Evolutionary conservation across 2,888 invertebrate species (phyloP).

Genomic region (Mantis religiosa): DNA sequence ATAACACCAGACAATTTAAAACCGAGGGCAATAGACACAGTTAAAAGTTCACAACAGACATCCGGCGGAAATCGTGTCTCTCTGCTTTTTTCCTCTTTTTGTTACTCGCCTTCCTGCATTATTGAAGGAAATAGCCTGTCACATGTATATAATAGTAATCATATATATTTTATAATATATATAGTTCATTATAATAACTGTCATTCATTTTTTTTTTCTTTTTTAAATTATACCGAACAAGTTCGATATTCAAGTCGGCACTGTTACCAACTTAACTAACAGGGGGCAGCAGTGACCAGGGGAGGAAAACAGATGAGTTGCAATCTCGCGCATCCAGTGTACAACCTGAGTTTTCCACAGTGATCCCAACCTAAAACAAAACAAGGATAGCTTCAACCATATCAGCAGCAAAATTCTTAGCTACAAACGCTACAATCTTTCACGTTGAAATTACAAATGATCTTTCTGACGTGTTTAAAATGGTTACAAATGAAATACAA

Average conservation of each 20-base stretch:
- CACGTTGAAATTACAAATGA: no score
- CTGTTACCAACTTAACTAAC: slow-evolving; percentile 17
- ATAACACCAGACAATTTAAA: slow-evolving; percentile 24
- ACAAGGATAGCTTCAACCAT: background rate
- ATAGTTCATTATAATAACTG: slow-evolving; percentile 22
- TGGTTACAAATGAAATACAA: no score
- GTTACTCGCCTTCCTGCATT: slow-evolving; percentile 15
- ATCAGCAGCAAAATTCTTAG: background rate
- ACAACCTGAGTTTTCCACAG: slow-evolving; percentile 30
- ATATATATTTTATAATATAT: slow-evolving; percentile 23
- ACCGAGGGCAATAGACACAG: slow-evolving; percentile 9
- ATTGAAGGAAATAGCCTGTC: slow-evolving; percentile 12
- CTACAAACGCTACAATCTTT: background rate
- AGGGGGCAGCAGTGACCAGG: slow-evolving; percentile 19
- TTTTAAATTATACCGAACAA: background rate
- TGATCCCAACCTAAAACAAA: slow-evolving; percentile 27
- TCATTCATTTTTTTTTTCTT: background rate
- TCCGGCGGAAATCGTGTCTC: slow-evolving; percentile 23
- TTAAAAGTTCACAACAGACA: slow-evolving; percentile 29
- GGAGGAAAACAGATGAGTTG: slow-evolving; percentile 27
- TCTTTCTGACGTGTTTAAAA: no score
- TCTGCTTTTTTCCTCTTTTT: slow-evolving; percentile 3
- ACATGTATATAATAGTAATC: slow-evolving; percentile 16
- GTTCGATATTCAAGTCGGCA: background rate
- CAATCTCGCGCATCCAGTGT: slow-evolving; percentile 15